Percentiles rank a stretch among this genome's conserved stretches.
Conservation (phyloP, 2,797 vertebrate species). For the Lepilemur septentrionalis region DNA sequence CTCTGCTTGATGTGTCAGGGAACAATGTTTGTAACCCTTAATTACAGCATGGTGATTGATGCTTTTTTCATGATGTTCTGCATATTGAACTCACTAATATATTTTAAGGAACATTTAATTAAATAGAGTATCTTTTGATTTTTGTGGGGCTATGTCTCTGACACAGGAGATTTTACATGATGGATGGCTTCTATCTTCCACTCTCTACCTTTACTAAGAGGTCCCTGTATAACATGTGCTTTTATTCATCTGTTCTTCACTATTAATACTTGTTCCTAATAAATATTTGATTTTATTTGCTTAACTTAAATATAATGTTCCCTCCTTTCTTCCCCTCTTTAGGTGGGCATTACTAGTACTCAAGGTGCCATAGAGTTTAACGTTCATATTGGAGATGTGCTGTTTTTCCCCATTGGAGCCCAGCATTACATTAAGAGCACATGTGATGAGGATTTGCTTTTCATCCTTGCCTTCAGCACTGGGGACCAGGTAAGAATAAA, state of each 20-base stretch:
- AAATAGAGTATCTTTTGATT: neutral
- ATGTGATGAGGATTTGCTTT: conserved; percentile 79
- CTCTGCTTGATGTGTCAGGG: neutral
- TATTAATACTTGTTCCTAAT: neutral
- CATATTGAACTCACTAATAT: neutral
- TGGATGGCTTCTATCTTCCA: neutral
- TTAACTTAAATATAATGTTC: neutral
- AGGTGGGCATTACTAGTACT: conserved; percentile 76
- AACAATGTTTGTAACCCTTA: neutral
- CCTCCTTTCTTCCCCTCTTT: neutral
- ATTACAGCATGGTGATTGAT: neutral
- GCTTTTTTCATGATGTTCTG: neutral
- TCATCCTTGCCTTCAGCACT: conserved; percentile 82
- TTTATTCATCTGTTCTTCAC: neutral
- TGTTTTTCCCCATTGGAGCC: conserved; percentile 82
- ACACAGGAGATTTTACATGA: neutral
- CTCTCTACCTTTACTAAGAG: neutral
- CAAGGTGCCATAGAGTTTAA: conserved; percentile 69
- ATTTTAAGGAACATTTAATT: neutral
- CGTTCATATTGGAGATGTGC: conserved; percentile 79
- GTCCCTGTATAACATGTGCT: neutral
- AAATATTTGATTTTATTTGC: neutral
- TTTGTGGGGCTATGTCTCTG: neutral
- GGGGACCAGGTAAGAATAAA: conserved; percentile 78
- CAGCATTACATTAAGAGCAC: conserved; percentile 83